Base-by-base conservation (phyloP, 2,888 invertebrate genomes). In the Parnassius glacialis region DNA sequence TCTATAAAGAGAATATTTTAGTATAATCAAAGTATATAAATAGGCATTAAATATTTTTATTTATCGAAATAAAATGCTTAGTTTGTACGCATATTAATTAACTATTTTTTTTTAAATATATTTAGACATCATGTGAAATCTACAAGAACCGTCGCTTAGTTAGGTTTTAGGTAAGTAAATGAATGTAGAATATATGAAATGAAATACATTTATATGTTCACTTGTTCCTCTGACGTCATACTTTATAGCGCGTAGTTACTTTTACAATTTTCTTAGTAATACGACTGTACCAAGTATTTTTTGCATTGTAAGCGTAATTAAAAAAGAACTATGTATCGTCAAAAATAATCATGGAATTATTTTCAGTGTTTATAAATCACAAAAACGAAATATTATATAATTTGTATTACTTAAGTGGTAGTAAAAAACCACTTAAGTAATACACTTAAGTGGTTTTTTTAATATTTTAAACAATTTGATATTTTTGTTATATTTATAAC, bases 101-200 rank as follows among this genome's bases (percentile, higher is more conserved):
- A 62, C 60, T 52, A 62, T 66, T 64, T 57, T 34, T 45, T 53
- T 59, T 65, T 2, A 20, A 65, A 57, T 60, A 73, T 68, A 67
- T 64, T 65, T 57, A 68, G 65, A 67, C 55, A 59, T 63, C 51
- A 72, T 66, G 74, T 74, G 71, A 70, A 75, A 77, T 76, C 71
- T 69, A 74, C 72, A 69, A 73, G 72, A 76, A 74, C 78, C 79
- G 71, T 78, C 71, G 69, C 64, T 61, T 68, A 68, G 62, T 63
- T 65, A 58, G 54, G 53, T 10, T 20, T 25, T 54, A 54, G 52
- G 13, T 16, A 48, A 57, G 44, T 52, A 48, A 55, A 25, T 56
- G 43, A 61, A 62, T 64, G 16, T 60, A 57, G 64, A 54, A 11
- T 59, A 51, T 56, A 47, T 34, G 48, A 59, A 56, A 60, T 47